Conservation (phyloP, 2,113 vertebrate genomes). For the Prionailurus viverrinus region DNA sequence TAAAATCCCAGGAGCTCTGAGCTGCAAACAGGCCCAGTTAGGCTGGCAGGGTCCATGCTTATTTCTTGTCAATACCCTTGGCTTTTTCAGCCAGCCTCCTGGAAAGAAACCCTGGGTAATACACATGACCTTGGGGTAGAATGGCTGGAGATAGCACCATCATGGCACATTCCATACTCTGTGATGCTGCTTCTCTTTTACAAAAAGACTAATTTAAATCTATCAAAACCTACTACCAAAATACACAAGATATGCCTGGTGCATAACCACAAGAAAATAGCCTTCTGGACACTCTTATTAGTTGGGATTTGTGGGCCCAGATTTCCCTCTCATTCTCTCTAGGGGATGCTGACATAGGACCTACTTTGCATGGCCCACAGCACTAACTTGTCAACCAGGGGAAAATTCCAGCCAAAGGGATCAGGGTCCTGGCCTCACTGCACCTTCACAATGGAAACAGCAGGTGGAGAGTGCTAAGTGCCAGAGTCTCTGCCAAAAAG, state of each 20-base stretch:
- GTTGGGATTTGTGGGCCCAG: not conserved
- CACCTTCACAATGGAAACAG: accelerated
- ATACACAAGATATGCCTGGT: not conserved
- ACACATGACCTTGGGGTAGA: not conserved
- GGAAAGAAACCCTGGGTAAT: not conserved
- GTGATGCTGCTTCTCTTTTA: not conserved
- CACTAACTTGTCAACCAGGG: not conserved
- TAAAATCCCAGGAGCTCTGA: not conserved
- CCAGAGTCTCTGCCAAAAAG: not conserved
- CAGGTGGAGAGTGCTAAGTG: not conserved
- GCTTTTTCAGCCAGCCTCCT: not conserved
- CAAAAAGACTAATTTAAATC: not conserved
- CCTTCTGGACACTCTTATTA: not conserved
- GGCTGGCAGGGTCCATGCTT: not conserved
- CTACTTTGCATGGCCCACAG: not conserved
- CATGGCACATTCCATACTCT: not conserved
- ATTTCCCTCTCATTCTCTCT: not conserved
- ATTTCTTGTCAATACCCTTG: conserved; percentile 5
- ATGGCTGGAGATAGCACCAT: not conserved
- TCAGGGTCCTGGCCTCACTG: not conserved
- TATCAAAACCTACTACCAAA: not conserved
- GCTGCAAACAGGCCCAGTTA: conserved; percentile 2
- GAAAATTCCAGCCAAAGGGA: not conserved
- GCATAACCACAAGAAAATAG: not conserved
- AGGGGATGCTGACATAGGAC: no score